Base-by-base conservation (phyloP, 2,888 invertebrate species). In the Pristionchus fissidentatus region DNA sequence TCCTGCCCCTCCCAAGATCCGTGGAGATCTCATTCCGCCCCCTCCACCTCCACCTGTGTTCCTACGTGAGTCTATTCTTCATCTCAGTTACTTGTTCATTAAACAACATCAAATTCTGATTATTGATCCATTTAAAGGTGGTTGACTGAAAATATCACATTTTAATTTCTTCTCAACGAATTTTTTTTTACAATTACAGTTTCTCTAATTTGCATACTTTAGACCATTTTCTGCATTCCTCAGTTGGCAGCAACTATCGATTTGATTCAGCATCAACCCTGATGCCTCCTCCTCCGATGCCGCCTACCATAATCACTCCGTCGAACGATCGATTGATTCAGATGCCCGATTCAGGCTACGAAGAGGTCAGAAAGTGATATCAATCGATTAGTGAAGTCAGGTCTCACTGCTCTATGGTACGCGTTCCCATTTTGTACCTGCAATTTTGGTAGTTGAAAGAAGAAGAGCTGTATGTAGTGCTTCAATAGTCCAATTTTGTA, bases 331-430 rank as follows among this genome's bases (percentile, higher is more conserved):
- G 52, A 49, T 43, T 83, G 32, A 73, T 83, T 15, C 8, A 73
- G 8, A 70, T 55, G 41, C 62, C 60, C 2, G 81, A 60, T 26
- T 79, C 79, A 3, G 35, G 52, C n/a, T 32, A 55, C 55, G 83
- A 83, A 29, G 83, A 83, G 83, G 83, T 83, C 43, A 70, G 83
- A 32, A 73, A 83, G 73, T 83, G 57, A 73, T 81, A 77, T 49
- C 26, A 5, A 26, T 29, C 46, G 43, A 46, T 73, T 43, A 15
- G 46, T 7, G n/a, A 73, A 73, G 41, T 35, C 19, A 73, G 46
- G 13, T 46, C 43, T 26, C n/a, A n/a, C n/a, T 73, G 15, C 22
- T 43, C n/a, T 15, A 15, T 73, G 15, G 46, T 73, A 29, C 43
- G 41, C 73, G 29, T 46, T 49, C 49, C 46, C 46, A 41, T 73